A percentile compares a stretch with the other conserved stretches of the same genome.
Conservation (phyloP, 1,140 invertebrate genomes). For the Melitaea cinxia region DNA sequence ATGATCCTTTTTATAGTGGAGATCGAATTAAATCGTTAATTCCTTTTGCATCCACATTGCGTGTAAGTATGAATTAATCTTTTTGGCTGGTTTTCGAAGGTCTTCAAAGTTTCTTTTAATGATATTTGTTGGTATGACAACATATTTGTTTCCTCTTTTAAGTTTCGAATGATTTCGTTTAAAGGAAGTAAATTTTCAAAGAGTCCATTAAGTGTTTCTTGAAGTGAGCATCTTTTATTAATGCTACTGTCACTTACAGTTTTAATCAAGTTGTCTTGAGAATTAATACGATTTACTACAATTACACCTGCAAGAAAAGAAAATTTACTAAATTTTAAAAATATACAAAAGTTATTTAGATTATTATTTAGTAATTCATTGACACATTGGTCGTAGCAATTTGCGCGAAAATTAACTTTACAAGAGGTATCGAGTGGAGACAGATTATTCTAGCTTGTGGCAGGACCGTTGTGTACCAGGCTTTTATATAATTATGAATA, state of each 20-base stretch:
- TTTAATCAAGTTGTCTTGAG: not conserved
- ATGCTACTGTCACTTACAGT: not conserved
- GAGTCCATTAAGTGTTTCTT: conserved; percentile 38
- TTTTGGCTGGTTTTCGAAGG: conserved; percentile 33
- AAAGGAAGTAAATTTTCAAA: conserved; percentile 62
- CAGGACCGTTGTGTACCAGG: too few relatives aligned
- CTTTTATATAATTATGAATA: too few relatives aligned
- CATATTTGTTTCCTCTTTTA: conserved; percentile 53
- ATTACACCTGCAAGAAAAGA: not conserved
- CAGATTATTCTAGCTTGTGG: too few relatives aligned
- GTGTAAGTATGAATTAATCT: conserved; percentile 35
- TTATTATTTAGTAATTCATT: too few relatives aligned
- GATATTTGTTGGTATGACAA: conserved; percentile 46
- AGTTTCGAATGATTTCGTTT: conserved; percentile 47
- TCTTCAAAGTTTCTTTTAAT: conserved; percentile 39
- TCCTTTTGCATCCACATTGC: conserved; percentile 42
- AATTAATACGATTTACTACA: not conserved
- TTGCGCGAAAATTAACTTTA: too few relatives aligned
- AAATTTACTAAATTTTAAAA: not conserved
- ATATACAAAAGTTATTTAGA: too few relatives aligned
- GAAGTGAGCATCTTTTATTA: conserved; percentile 9
- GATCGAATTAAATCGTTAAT: too few relatives aligned
- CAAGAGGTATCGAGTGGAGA: too few relatives aligned
- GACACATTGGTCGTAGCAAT: too few relatives aligned
- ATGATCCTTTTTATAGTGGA: too few relatives aligned